Base-by-base conservation (phyloP, 1,140 invertebrate genomes). In the Euura lappo region DNA sequence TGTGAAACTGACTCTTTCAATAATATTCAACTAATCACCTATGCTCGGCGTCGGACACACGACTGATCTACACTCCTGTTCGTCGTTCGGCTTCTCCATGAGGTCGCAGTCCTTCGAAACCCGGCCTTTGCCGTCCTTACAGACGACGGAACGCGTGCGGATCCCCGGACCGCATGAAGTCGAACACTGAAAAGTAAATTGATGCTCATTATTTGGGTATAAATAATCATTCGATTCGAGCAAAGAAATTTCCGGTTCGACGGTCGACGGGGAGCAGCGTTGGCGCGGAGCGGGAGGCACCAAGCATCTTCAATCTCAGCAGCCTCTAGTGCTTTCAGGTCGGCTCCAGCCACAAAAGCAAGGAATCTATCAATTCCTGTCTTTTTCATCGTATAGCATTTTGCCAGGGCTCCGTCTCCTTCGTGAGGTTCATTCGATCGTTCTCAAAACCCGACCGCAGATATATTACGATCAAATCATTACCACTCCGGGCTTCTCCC, bases 91-190 rank as follows among this genome's bases (percentile, higher is more conserved):
- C 73, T 87, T 85, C 68, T 87, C 81, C 8, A 80, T 70, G 8
- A 79, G 80, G 67, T 91, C 88, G 76, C 91, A 92, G 68, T 86
- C 83, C 44, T 84, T 84, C 65, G 88, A 90, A n/a, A 89, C 85
- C 45, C 87, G 83, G 11, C 85, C 85, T 68, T 81, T 82, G 73
- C 84, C 90, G 84, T 92, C 89, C 4, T 93, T 89, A 84, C 96
- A 98, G 80, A 95, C 92, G n/a, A 97, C 94, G 28, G 90, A 91
- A 44, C 96, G 89, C 3, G 93, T 93, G 86, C 95, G 94, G n/a
- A 93, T 87, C 0, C 96, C 95, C 83, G 91, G 91, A 4, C 95
- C 96, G 80, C 96, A 97, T 2, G 92, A 93, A 6, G 93, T 93
- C n/a, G 95, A 96, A 82, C 96, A 97, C 95, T 97, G 84, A 45